phyloP scores from a whole-genome alignment of 2,888 invertebrate species.

The Thera obeliscata region DNA sequence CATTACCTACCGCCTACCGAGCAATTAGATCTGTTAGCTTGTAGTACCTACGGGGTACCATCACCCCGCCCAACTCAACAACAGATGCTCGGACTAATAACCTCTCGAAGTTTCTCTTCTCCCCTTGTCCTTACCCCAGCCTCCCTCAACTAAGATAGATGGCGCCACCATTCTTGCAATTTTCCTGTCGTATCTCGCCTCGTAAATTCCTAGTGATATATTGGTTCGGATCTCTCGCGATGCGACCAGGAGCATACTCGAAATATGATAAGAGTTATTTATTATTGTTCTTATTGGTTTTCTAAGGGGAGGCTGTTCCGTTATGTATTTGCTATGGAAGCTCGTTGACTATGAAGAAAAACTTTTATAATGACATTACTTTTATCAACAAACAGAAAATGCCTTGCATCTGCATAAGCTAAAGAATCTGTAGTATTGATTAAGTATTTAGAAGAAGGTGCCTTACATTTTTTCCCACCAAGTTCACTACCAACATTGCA shows the following conservation, averaged over 20 bases:
- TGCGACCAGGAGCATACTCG: constrained; percentile 85
- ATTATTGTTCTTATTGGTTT: constrained; percentile 85
- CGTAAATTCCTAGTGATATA: constrained; percentile 94
- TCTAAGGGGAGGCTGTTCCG: constrained; percentile 69
- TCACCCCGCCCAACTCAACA: constrained; percentile 82
- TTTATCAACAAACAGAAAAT: not conserved
- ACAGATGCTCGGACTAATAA: constrained; percentile 86
- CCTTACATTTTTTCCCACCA: constrained; percentile 30
- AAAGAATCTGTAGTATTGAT: not conserved
- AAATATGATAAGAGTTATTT: constrained; percentile 85
- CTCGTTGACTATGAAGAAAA: constrained; percentile 39
- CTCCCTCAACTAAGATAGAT: constrained; percentile 92
- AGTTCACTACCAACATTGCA: constrained; percentile 18
- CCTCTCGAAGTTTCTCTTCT: constrained; percentile 85
- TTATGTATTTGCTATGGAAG: constrained; percentile 60
- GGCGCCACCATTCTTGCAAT: constrained; percentile 96
- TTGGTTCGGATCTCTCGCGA: constrained; percentile 86
- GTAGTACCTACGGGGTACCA: constrained; percentile 83
- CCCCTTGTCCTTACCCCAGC: constrained; percentile 69
- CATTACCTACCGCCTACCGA: constrained; percentile 82
- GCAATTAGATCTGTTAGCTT: constrained; percentile 85
- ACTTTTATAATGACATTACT: constrained; percentile 9
- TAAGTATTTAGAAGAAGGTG: constrained; percentile 7
- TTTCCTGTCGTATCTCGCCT: constrained; percentile 96
- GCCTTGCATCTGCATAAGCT: not conserved